A percentile compares a stretch with the other conserved stretches of the same genome.
These are phyloP conservation scores for Diabrotica balteata DNA, from an alignment of 2,888 invertebrate genomes.

Conservation along the genomic window DNA sequence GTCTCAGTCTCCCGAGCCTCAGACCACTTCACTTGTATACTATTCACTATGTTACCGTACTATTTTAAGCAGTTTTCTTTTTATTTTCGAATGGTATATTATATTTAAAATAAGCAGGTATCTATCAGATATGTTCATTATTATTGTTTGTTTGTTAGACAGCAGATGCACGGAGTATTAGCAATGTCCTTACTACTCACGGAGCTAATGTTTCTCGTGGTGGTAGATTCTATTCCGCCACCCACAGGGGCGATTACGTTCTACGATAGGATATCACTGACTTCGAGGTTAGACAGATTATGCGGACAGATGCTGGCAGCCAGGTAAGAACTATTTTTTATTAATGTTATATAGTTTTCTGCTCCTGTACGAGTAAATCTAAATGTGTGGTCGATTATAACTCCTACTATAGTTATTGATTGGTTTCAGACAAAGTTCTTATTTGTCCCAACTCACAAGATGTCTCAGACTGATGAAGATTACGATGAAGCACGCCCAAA, in stretches of 20 bases:
- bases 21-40: too few relatives aligned
- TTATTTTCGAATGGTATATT: too few relatives aligned
- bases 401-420: too few relatives aligned
- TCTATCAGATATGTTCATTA: background rate
- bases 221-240: slow-evolving; percentile 60
- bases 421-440: slow-evolving; percentile 32
- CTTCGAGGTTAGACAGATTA: slow-evolving; percentile 55
- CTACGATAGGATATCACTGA: slow-evolving; percentile 54
- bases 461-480: slow-evolving; percentile 53
- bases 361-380: too few relatives aligned
- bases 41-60: too few relatives aligned
- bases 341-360: too few relatives aligned
- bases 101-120: background rate
- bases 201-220: slow-evolving; percentile 61
- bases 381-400: too few relatives aligned
- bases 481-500: slow-evolving; percentile 53
- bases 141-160: slow-evolving; percentile 8
- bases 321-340: slow-evolving; percentile 32
- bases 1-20: too few relatives aligned
- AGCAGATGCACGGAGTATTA: slow-evolving; percentile 54
- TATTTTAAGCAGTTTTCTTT: too few relatives aligned
- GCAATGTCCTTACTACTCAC: slow-evolving; percentile 62
- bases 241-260: slow-evolving; percentile 42
- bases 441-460: slow-evolving; percentile 52
- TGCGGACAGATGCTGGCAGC: slow-evolving; percentile 55